Evolutionary conservation across 2,888 invertebrate genomes (phyloP).

Genomic region (Sesamia inferens): DNA sequence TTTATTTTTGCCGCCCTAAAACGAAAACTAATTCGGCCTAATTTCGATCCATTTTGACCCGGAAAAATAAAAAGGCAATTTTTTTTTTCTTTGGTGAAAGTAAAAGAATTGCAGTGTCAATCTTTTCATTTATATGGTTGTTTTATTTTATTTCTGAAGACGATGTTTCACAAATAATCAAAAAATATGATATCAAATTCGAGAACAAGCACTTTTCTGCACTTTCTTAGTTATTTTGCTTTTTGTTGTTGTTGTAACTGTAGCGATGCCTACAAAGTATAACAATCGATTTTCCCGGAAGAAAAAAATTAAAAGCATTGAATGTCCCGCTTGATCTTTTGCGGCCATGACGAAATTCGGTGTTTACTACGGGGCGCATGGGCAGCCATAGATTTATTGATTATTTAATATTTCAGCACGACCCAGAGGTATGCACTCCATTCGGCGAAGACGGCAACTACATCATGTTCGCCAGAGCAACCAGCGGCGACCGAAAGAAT

Average conservation of each 20-base stretch:
- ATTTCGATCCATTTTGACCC: neutral
- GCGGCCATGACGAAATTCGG: neutral
- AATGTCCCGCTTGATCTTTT: neutral
- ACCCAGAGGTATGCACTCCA: constrained; percentile 98
- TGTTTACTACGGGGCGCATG: neutral
- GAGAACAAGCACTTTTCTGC: neutral
- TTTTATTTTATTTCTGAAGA: neutral
- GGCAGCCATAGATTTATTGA: neutral
- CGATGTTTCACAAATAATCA: neutral
- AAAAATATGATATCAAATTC: neutral
- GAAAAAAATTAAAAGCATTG: neutral
- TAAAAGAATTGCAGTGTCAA: neutral
- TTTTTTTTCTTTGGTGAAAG: too few relatives aligned
- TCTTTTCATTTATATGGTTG: neutral
- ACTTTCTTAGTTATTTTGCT: neutral
- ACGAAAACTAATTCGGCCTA: neutral
- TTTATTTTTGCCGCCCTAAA: neutral
- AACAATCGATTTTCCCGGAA: neutral
- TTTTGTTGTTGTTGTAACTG: neutral
- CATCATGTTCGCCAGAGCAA: constrained; percentile 99
- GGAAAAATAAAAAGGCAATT: neutral
- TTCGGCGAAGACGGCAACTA: constrained; percentile 99
- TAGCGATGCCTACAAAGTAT: too few relatives aligned
- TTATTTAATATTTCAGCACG: constrained; percentile 92
- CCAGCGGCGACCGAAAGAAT: constrained; percentile 99